A percentile compares a stretch with the other conserved stretches of the same genome.
Conservation (phyloP, 2,113 vertebrate genomes). For the Prochilodus magdalenae region DNA sequence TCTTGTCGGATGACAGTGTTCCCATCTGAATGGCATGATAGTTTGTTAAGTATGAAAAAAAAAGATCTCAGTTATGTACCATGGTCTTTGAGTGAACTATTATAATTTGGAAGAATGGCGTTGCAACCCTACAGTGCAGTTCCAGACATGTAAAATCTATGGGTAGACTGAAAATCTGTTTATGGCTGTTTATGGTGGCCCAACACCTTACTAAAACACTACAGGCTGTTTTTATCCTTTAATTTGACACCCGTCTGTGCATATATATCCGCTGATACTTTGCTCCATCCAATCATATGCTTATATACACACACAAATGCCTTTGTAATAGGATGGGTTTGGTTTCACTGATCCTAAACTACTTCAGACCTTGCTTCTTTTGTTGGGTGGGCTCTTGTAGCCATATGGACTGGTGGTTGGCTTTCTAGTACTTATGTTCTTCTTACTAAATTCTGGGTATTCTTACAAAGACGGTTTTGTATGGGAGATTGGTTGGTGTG, state of each 20-base stretch:
- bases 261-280: not conserved
- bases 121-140: no score
- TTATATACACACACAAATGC: not conserved
- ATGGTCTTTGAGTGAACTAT: no score
- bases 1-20: no score
- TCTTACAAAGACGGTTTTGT: constrained; percentile 24
- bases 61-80: no score
- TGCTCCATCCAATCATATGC: not conserved
- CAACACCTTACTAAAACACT: no score
- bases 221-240: no score
- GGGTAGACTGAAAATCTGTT: no score
- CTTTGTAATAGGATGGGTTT: not conserved
- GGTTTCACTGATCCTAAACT: not conserved
- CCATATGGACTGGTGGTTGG: constrained; percentile 27
- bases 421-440: constrained; percentile 49
- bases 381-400: constrained; percentile 18
- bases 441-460: constrained; percentile 42
- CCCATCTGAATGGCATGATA: no score
- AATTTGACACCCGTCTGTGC: not conserved
- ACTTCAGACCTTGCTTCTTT: not conserved
- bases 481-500: constrained; percentile 70
- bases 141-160: no score
- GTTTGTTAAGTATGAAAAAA: no score
- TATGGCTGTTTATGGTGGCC: no score
- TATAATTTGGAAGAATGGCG: no score